Percentiles rank a stretch among this genome's conserved stretches.
Evolutionary conservation across 2,888 invertebrate genomes (phyloP).

Genomic region (Drosophila paramelanica): DNA sequence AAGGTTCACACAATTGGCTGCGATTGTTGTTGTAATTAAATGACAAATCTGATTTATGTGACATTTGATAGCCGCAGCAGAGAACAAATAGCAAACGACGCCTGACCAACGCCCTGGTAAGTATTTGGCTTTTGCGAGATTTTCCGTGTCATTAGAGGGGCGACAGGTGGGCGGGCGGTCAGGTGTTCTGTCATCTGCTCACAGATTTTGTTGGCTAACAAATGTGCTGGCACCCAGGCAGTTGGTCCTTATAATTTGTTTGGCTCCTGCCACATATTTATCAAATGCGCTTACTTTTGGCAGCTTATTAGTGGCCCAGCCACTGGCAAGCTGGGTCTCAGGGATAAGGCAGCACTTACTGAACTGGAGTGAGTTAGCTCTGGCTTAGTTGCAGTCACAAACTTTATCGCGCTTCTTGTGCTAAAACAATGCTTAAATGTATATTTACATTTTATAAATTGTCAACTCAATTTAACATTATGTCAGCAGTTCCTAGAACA

Average conservation of each 20-base stretch:
- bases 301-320: slow-evolving; percentile 70
- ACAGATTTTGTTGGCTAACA: slow-evolving; percentile 61
- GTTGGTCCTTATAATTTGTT: slow-evolving; percentile 72
- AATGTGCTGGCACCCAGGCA: slow-evolving; percentile 56
- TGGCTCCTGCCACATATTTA: slow-evolving; percentile 75
- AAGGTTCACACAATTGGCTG: slow-evolving; percentile 25
- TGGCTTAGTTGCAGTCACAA: background rate
- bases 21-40: slow-evolving; percentile 59
- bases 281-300: slow-evolving; percentile 75
- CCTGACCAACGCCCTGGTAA: slow-evolving; percentile 42
- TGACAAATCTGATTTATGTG: slow-evolving; percentile 82
- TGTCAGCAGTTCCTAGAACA: no score
- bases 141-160: slow-evolving; percentile 37
- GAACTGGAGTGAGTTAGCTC: background rate
- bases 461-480: no score
- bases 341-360: slow-evolving; percentile 18
- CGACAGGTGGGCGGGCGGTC: slow-evolving; percentile 13
- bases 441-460: background rate
- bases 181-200: no score
- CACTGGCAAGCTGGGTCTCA: slow-evolving; percentile 24
- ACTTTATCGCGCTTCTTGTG: background rate
- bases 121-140: slow-evolving; percentile 41
- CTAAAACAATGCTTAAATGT: background rate
- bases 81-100: slow-evolving; percentile 21
- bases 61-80: slow-evolving; percentile 71